Conservation (phyloP, 2,888 invertebrate species). For the Heliconius ismenius region DNA sequence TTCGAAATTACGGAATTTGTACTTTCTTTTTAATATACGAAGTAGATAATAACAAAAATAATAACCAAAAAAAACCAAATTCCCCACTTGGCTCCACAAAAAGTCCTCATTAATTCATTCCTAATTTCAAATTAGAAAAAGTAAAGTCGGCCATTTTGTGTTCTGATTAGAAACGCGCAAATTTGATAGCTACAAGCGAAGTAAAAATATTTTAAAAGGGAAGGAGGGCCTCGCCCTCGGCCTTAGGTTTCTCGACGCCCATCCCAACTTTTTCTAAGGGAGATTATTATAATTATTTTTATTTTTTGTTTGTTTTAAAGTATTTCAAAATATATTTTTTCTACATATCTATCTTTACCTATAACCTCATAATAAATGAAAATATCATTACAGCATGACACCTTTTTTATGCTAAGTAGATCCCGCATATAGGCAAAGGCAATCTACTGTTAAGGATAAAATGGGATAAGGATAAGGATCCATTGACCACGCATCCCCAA, state of each 20-base stretch:
- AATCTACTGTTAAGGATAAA: no score
- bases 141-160: slow-evolving; percentile 35
- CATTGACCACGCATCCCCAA: no score
- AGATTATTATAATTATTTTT: slow-evolving; percentile 42
- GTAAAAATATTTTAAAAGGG: slow-evolving; percentile 63
- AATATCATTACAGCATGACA: no score
- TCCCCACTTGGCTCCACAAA: not conserved
- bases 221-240: slow-evolving; percentile 47
- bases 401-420: no score
- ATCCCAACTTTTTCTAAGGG: slow-evolving; percentile 73
- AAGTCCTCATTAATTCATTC: not conserved
- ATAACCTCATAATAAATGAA: no score
- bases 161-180: slow-evolving; percentile 41
- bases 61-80: not conserved
- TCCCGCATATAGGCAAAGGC: no score
- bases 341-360: no score
- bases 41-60: not conserved
- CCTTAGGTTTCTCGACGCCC: slow-evolving; percentile 69
- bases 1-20: not conserved
- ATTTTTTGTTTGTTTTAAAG: not conserved
- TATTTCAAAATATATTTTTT: no score
- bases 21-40: not conserved
- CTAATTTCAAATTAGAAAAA: slow-evolving; percentile 15
- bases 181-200: slow-evolving; percentile 63
- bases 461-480: no score